phyloP scores from a whole-genome alignment of 2,797 vertebrate genomes.

The Silurus aristotelis region DNA sequence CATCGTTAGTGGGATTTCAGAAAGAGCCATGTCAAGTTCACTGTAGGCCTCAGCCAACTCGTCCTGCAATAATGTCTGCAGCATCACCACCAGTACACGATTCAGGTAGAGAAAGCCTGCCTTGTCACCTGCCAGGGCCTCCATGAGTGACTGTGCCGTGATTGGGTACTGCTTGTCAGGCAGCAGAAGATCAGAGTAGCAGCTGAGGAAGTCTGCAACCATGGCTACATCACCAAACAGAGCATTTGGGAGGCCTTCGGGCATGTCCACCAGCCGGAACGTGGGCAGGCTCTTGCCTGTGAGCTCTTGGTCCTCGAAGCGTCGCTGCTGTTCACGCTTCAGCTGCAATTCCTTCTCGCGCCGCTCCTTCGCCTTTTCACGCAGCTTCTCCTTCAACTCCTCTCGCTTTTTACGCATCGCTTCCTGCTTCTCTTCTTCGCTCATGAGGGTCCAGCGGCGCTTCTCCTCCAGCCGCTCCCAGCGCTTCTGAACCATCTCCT shows the following conservation, averaged over 20 bases:
- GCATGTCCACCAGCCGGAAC: slow-evolving; percentile 92
- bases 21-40: slow-evolving; percentile 92
- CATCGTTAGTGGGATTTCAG: slow-evolving; percentile 94
- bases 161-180: slow-evolving; percentile 94
- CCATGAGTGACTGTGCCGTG: slow-evolving; percentile 87
- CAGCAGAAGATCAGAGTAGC: slow-evolving; percentile 88
- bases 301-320: slow-evolving; percentile 93
- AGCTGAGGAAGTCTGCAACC: slow-evolving; percentile 93
- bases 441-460: slow-evolving; percentile 90
- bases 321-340: slow-evolving; percentile 84
- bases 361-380: slow-evolving; percentile 89
- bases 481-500: slow-evolving; percentile 86
- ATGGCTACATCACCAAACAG: slow-evolving; percentile 94
- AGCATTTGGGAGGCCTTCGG: slow-evolving; percentile 91
- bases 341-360: slow-evolving; percentile 88
- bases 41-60: slow-evolving; percentile 96
- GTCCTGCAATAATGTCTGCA: slow-evolving; percentile 94
- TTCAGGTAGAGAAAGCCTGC: slow-evolving; percentile 93
- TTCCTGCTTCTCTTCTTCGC: slow-evolving; percentile 86
- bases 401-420: slow-evolving; percentile 86
- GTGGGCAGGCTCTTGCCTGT: slow-evolving; percentile 79
- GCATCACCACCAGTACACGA: slow-evolving; percentile 88
- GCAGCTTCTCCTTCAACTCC: slow-evolving; percentile 85
- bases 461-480: slow-evolving; percentile 90
- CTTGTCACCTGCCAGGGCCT: slow-evolving; percentile 89